Evolutionary conservation across 2,797 vertebrate species (phyloP).

Genomic region (Halcyon badia): DNA sequence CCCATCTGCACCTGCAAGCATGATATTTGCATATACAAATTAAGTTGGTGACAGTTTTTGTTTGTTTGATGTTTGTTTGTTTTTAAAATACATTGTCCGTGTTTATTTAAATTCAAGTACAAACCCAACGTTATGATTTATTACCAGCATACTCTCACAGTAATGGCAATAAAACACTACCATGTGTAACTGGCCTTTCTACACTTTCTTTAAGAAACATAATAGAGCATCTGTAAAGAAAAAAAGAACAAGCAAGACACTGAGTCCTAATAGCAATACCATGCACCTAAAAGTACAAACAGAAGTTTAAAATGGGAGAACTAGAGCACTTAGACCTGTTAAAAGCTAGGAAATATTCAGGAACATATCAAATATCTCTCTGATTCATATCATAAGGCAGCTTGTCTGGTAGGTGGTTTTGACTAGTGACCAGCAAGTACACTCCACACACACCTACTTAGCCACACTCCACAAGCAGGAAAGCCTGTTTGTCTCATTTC

Average conservation of each 20-base stretch:
- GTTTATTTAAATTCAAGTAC: neutral
- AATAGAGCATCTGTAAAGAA: neutral
- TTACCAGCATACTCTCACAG: too few species aligned
- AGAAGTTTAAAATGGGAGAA: neutral
- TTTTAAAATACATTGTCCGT: neutral
- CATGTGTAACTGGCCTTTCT: fast-evolving
- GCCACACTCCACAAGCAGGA: neutral
- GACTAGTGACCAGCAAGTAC: neutral
- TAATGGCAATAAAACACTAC: neutral
- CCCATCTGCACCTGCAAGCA: neutral
- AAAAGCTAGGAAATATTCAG: neutral
- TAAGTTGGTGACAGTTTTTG: neutral
- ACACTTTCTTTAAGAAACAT: fast-evolving
- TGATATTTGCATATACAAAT: neutral
- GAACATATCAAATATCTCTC: neutral
- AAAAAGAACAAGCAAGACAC: fast-evolving
- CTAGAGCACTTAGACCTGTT: neutral
- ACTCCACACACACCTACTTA: neutral
- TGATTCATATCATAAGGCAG: neutral
- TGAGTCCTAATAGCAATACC: neutral
- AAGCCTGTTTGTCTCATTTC: neutral
- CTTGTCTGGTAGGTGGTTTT: neutral
- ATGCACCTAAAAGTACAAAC: neutral
- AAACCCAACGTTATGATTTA: neutral
- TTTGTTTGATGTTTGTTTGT: neutral